Evolutionary conservation across 1,140 invertebrate genomes (phyloP), one percentile per base, ranked within the genome.

Genomic region (Orchestia grillus): DNA sequence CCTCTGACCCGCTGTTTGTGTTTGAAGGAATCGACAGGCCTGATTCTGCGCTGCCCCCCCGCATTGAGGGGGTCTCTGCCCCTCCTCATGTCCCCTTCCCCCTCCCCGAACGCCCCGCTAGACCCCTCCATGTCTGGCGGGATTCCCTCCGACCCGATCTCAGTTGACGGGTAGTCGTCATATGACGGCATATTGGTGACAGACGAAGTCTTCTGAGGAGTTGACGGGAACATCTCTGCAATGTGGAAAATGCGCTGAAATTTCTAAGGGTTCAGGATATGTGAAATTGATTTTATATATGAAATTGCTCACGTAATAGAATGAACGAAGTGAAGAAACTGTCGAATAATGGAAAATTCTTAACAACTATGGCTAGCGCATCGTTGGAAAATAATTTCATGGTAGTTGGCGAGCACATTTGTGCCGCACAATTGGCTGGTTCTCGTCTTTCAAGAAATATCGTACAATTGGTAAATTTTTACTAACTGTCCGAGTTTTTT

Each of bases 171-270:
- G 44, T 94, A 94, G 6, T 94, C 92, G 43, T 94, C 92, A 44
- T 94, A 94, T 28, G 92, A 44, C 0, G 92, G 92, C 40, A 94
- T 11, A 40, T 94, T 94, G 43, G 92, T 94, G 11, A 47, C 92
- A 40, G 92, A 94, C 1, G 92, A 94, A 23, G 92, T 44, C 40
- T 94, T 94, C 40, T 94, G 92, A 15, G 92, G 87, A 8, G 53
- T 77, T 36, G 96, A 96, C 43, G 95, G 87, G 87, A 44, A 62
- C 57, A 95, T 95, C 44, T 95, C 57, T 95, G 87, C 19, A 8
- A 87, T n/a, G 6, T 53, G 28, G 62, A 36, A 77, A 15, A 77
- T 77, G 62, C 36, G 62, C 11, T 77, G 62, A 77, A 77, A 53
- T 53, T 77, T 77, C 36, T 36, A n/a, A n/a, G n/a, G n/a, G n/a